A percentile compares a stretch with the other conserved stretches of the same genome.
These are phyloP conservation scores for Potorous gilbertii DNA, from an alignment of 2,797 vertebrate genomes.

Conservation along the genomic window DNA sequence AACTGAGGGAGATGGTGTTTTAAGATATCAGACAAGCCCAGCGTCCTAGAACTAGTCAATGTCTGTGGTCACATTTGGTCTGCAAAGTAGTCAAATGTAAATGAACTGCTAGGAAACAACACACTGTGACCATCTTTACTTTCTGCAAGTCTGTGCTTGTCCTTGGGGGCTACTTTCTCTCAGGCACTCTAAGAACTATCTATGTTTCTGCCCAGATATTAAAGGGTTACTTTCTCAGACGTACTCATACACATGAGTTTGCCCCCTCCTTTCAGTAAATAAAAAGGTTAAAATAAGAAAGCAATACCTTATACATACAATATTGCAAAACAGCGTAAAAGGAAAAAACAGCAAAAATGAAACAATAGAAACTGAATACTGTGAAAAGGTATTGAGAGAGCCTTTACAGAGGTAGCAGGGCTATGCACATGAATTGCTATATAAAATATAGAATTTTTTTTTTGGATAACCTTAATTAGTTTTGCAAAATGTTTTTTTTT, in stretches of 20 bases:
- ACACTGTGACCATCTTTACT: neutral
- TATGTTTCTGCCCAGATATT: neutral
- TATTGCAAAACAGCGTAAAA: neutral
- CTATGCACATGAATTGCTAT: neutral
- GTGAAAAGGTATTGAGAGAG: neutral
- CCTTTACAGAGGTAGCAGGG: neutral
- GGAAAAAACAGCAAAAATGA: neutral
- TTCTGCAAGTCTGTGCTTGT: neutral
- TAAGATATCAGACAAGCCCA: neutral
- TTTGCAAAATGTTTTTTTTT: neutral
- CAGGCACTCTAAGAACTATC: neutral
- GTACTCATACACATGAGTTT: neutral
- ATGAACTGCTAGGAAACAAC: neutral
- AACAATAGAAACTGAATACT: neutral
- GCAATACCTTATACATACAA: neutral
- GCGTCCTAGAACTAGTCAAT: no score
- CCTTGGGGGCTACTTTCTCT: neutral
- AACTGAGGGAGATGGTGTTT: neutral
- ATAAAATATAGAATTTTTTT: neutral
- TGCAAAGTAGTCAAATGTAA: neutral
- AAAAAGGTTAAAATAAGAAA: neutral
- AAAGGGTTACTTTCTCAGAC: neutral
- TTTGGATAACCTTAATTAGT: neutral
- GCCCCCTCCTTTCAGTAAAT: neutral
- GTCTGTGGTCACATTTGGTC: no score